Base-by-base conservation (phyloP, 1,140 invertebrate species). In the Lordiphosa mommai region DNA sequence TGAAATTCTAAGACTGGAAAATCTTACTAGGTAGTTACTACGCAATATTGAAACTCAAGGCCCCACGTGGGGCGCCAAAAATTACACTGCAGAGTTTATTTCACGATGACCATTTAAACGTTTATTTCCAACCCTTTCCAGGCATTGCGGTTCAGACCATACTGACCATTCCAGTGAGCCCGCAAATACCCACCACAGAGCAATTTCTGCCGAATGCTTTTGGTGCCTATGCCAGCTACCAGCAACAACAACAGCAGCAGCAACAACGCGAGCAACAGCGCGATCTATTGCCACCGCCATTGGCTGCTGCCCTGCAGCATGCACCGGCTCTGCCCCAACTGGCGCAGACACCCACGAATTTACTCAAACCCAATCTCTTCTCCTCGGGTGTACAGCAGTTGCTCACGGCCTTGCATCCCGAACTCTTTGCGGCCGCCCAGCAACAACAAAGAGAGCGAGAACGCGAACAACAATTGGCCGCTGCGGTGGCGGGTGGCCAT, bases 111-210 rank as follows among this genome's bases (percentile, higher is more conserved):
- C n/a, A n/a, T 41, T 43, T n/a, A 43, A 20, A 7, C 8, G 29
- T 8, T 43, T 2, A 6, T 6, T 29, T 29, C 2, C 4, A 8
- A 9, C 16, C 32, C 4, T n/a, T 14, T n/a, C 36, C 89, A 97
- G 96, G 96, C 60, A 95, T 97, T 77, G 95, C 96, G 12, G 95
- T 96, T 9, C 97, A 98, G 89, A 97, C 96, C 67, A 97, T 98
- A 50, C 91, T 98, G 44, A 98, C 96, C 36, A 98, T 98, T 86
- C 96, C 96, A 9, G 94, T 96, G 12, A 94, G 93, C 82, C 94
- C 94, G 79, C 94, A 95, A 89, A 94, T 95, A 91, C 94, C 95
- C 32, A 96, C 93, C 89, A 88, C 82, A 20, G 88, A 89, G 47
- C 88, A 89, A 69, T 86, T 89, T 65, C 46, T 88, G 38, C 82